Percentiles rank a stretch among this genome's conserved stretches.
Evolutionary conservation across 2,888 invertebrate species (phyloP).

Genomic region (Mellilla xanthometata): DNA sequence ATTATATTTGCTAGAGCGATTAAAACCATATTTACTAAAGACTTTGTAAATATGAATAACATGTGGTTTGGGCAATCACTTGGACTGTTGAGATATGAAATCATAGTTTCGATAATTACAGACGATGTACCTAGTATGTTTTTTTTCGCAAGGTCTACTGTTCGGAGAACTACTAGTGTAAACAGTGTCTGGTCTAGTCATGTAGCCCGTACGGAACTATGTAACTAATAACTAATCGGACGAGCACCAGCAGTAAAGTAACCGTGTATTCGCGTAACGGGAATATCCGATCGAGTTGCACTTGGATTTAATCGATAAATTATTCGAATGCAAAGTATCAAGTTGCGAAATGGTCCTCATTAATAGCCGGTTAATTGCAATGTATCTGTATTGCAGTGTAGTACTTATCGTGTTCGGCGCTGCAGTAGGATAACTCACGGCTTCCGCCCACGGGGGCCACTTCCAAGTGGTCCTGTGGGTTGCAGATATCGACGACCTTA

Average conservation of each 20-base stretch:
- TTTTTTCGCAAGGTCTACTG: too few species aligned
- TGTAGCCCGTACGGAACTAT: not conserved
- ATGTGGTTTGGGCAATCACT: too few species aligned
- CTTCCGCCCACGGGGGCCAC: conserved; percentile 55
- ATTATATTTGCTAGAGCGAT: too few species aligned
- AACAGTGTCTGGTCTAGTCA: conserved; percentile 1
- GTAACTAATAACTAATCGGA: not conserved
- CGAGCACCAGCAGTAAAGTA: conserved; percentile 6
- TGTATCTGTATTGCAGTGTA: conserved; percentile 28
- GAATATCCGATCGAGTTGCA: conserved; percentile 6
- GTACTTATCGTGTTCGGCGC: conserved; percentile 48
- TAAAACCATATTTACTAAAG: too few species aligned
- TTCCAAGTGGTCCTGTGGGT: conserved; percentile 24
- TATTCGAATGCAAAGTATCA: conserved; percentile 6
- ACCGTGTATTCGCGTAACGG: conserved; percentile 9
- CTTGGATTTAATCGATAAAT: conserved; percentile 10
- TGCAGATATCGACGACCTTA: conserved; percentile 7
- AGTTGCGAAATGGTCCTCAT: conserved; percentile 6
- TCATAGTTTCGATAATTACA: too few species aligned
- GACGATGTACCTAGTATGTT: too few species aligned
- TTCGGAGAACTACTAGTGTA: too few species aligned
- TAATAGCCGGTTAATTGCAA: conserved; percentile 18
- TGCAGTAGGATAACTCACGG: conserved; percentile 50
- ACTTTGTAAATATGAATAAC: too few species aligned
- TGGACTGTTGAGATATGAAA: too few species aligned